phyloP scores from a whole-genome alignment of 2,113 vertebrate species.

The Podiceps cristatus region DNA sequence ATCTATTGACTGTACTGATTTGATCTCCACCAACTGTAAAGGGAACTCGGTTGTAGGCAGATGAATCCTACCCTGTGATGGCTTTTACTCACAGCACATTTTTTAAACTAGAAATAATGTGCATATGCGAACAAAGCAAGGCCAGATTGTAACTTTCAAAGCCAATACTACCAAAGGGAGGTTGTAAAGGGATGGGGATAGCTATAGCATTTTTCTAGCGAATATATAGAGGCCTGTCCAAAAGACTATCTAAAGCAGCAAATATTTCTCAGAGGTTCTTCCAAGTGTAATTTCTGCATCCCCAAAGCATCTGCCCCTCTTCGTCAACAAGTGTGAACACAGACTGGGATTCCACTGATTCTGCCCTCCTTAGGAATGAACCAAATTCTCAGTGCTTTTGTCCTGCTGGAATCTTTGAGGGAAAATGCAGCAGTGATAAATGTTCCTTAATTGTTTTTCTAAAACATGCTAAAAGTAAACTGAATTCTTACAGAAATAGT shows the following conservation, averaged over 20 bases:
- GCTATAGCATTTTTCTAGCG: not conserved
- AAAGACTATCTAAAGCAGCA: not conserved
- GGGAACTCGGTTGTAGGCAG: not conserved
- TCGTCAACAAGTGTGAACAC: not conserved
- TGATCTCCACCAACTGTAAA: not conserved
- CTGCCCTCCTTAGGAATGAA: not conserved
- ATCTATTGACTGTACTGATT: not conserved
- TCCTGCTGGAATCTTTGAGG: not conserved
- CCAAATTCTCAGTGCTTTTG: not conserved
- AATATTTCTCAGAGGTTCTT: not conserved
- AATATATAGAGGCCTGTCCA: not conserved
- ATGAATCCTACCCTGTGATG: not conserved
- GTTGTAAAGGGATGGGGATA: not conserved
- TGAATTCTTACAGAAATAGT: not conserved
- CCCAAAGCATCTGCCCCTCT: not conserved
- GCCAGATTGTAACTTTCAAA: not conserved
- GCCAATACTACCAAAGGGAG: not conserved
- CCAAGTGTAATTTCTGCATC: not conserved
- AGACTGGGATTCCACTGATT: not conserved
- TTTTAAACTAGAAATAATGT: not conserved
- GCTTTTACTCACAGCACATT: not conserved
- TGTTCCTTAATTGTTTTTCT: not conserved
- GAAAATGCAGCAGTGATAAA: not conserved
- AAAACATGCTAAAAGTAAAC: not conserved
- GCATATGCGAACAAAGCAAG: not conserved